Percentiles rank a stretch among this genome's conserved stretches.
Conservation (phyloP, 2,113 vertebrate species). For the Atrichornis clamosus region DNA sequence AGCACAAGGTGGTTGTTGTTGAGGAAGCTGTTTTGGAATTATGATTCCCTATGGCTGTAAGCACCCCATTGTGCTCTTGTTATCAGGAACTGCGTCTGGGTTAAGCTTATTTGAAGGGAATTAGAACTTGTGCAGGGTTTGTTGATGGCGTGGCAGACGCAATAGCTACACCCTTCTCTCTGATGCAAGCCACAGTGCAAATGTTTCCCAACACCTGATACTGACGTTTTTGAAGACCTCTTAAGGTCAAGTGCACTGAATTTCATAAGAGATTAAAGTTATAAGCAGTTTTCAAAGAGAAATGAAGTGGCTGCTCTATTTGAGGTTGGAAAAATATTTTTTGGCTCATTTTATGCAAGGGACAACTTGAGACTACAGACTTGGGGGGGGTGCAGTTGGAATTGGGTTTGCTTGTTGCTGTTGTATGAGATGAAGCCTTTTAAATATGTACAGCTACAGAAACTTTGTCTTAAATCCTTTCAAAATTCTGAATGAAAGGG, state of each 20-base stretch:
- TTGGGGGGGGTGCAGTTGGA: not conserved
- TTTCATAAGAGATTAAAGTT: not conserved
- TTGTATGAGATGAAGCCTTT: not conserved
- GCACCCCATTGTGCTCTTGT: not conserved
- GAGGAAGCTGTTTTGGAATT: not conserved
- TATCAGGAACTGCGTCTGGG: not conserved
- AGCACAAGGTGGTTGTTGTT: not conserved
- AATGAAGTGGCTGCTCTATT: not conserved
- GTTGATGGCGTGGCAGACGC: not conserved
- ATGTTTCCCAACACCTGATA: slow-evolving; percentile 6
- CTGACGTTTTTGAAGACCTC: slow-evolving; percentile 7
- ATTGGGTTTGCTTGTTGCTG: not conserved
- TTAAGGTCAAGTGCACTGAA: not conserved
- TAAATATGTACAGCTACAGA: not conserved
- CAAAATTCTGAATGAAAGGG: not conserved
- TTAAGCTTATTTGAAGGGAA: not conserved
- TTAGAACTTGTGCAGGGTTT: not conserved
- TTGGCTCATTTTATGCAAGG: not conserved
- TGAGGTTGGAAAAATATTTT: not conserved
- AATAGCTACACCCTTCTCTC: not conserved
- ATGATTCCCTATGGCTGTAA: not conserved
- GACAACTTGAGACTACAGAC: not conserved
- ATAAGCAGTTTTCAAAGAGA: not conserved
- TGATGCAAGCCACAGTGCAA: slow-evolving; percentile 33
- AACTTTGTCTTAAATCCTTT: not conserved